Evolutionary conservation across 1,140 invertebrate species (phyloP).

Genomic region (Sycophaga agraensis): DNA sequence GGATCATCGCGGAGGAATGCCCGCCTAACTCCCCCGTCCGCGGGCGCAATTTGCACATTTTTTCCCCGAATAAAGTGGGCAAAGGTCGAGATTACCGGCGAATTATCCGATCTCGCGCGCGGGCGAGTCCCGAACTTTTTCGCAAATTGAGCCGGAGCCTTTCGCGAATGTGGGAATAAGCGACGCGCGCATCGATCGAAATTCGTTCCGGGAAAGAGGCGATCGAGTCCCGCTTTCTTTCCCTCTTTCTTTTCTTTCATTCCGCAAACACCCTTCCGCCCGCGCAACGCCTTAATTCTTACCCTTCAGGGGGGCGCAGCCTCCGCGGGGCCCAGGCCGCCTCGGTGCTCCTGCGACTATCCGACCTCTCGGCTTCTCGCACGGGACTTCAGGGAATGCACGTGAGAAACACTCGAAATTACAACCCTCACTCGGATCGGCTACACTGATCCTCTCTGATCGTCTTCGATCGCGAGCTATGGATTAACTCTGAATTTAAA

Average conservation of each 20-base stretch:
- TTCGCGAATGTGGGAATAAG: slow-evolving; percentile 28
- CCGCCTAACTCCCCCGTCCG: slow-evolving; percentile 14
- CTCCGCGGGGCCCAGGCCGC: no score
- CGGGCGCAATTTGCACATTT: slow-evolving; percentile 23
- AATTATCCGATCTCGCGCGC: slow-evolving; percentile 23
- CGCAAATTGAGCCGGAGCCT: not conserved
- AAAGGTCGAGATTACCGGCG: slow-evolving; percentile 27
- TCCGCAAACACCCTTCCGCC: not conserved
- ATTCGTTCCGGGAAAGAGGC: slow-evolving; percentile 26
- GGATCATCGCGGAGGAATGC: slow-evolving; percentile 12
- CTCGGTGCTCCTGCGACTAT: no score
- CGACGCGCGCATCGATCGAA: slow-evolving; percentile 10
- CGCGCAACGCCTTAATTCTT: slow-evolving; percentile 7
- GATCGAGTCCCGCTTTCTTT: slow-evolving; percentile 9
- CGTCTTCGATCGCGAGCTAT: no score
- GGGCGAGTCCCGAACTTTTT: not conserved
- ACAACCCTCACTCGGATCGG: no score
- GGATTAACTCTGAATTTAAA: no score
- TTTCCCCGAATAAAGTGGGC: slow-evolving; percentile 26
- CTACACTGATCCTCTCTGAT: no score
- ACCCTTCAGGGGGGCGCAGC: no score
- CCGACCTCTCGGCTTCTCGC: no score
- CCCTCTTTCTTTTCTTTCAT: not conserved
- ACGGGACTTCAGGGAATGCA: not conserved
- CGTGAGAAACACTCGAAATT: no score